Conservation (phyloP, 2,797 vertebrate species). For the Cossypha niveicapilla region DNA sequence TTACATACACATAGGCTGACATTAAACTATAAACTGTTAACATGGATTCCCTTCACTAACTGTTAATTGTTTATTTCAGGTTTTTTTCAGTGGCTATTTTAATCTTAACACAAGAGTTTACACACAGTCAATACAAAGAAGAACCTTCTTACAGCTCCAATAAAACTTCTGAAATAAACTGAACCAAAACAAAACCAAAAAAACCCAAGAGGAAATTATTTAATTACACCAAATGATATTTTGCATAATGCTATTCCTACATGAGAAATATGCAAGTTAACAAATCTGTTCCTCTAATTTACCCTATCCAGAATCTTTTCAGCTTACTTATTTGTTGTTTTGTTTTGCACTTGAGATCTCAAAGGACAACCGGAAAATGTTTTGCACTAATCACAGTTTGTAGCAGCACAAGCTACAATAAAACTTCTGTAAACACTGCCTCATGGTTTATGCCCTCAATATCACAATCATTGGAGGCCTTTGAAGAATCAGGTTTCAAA, state of each 20-base stretch:
- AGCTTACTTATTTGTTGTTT: slow-evolving; percentile 9
- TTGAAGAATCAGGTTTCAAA: slow-evolving; percentile 22
- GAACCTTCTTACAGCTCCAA: not conserved
- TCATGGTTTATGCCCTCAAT: slow-evolving; percentile 11
- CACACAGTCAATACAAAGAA: not conserved
- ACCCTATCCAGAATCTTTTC: slow-evolving; percentile 28
- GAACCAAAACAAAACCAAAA: not conserved
- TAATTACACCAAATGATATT: not conserved
- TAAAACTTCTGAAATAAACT: not conserved
- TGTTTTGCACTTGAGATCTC: slow-evolving; percentile 17
- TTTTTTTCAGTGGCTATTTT: not conserved
- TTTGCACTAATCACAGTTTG: slow-evolving; percentile 51
- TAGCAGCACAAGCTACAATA: slow-evolving; percentile 45
- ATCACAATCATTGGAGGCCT: not conserved
- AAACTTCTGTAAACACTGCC: slow-evolving; percentile 35
- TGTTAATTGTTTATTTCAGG: not conserved
- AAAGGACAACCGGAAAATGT: slow-evolving; percentile 44
- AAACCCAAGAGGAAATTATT: not conserved
- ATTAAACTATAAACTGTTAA: not conserved
- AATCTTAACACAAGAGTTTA: not conserved
- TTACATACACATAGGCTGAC: not conserved
- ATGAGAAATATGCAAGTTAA: not conserved
- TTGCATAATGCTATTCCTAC: not conserved
- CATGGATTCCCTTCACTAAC: not conserved
- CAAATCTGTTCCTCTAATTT: slow-evolving; percentile 15